A percentile compares a stretch with the other conserved stretches of the same genome.
Conservation (phyloP, 64 coral and sea anemone genomes). For the Montipora sp. region DNA sequence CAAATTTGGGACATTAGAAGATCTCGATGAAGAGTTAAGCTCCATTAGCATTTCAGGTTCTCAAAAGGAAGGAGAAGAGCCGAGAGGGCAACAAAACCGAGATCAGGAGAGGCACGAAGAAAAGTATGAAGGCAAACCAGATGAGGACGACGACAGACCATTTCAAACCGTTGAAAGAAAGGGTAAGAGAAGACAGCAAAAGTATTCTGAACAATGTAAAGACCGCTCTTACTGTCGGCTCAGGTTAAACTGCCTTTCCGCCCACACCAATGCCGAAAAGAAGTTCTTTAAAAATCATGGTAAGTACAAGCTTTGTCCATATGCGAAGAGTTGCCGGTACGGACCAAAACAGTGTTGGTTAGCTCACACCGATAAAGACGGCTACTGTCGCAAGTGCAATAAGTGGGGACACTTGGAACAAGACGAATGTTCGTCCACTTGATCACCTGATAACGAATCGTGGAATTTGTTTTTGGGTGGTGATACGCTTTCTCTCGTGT, state of each 20-base stretch:
- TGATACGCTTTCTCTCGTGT: too few relatives aligned
- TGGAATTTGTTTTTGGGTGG: accelerated
- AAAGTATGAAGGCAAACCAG: neutral
- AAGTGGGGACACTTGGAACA: conserved; percentile 10
- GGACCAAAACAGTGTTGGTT: neutral
- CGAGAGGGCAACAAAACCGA: too few relatives aligned
- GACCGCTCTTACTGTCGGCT: neutral
- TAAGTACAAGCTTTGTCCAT: neutral
- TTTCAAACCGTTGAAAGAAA: neutral
- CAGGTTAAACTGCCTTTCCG: neutral
- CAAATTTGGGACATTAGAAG: neutral
- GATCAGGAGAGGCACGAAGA: too few relatives aligned
- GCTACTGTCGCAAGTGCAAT: neutral
- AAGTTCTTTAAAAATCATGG: neutral
- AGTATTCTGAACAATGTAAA: neutral
- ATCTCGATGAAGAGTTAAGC: neutral
- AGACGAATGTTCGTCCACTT: neutral
- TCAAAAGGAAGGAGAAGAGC: neutral
- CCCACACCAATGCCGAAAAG: neutral
- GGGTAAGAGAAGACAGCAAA: neutral
- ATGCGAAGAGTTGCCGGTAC: neutral
- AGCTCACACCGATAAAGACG: neutral
- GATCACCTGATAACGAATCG: too few relatives aligned
- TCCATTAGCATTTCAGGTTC: neutral
- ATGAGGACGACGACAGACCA: accelerated